Conservation (phyloP, 1,140 invertebrate genomes). For the Aphaenogaster ashmeadi region DNA sequence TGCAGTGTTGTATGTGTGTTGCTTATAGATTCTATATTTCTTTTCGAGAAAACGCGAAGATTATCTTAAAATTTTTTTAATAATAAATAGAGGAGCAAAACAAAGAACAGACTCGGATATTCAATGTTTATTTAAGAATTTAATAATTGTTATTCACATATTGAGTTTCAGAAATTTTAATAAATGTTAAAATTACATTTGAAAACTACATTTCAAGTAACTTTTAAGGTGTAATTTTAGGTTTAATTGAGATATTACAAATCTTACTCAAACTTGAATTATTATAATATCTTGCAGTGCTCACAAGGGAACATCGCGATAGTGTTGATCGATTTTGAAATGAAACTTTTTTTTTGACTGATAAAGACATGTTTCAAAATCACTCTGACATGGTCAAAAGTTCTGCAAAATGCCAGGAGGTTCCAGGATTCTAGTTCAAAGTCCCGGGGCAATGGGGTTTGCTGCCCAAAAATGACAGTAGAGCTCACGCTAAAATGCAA, state of each 20-base stretch:
- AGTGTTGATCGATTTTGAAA: too few species aligned
- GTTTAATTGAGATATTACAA: slow-evolving; percentile 3
- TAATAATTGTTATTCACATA: neutral
- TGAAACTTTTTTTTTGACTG: too few species aligned
- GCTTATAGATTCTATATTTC: neutral
- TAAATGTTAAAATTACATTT: neutral
- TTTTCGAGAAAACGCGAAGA: neutral
- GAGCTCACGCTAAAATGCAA: too few species aligned
- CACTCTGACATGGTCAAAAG: too few species aligned
- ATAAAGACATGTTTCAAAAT: too few species aligned
- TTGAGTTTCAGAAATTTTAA: slow-evolving; percentile 2
- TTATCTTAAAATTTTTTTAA: neutral
- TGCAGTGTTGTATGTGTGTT: neutral
- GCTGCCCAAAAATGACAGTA: too few species aligned
- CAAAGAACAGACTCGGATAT: neutral
- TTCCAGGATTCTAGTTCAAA: too few species aligned
- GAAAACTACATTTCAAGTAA: neutral
- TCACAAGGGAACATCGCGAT: neutral
- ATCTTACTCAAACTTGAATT: neutral
- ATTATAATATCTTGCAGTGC: neutral
- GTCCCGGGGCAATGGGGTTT: too few species aligned
- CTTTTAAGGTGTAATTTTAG: slow-evolving; percentile 12
- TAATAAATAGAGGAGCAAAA: neutral
- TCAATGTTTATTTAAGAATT: slow-evolving; percentile 4
- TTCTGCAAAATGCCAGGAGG: too few species aligned